Evolutionary conservation across 2,888 invertebrate genomes (phyloP), one percentile per base, ranked within the genome.

Genomic region (Acronicta leporina): DNA sequence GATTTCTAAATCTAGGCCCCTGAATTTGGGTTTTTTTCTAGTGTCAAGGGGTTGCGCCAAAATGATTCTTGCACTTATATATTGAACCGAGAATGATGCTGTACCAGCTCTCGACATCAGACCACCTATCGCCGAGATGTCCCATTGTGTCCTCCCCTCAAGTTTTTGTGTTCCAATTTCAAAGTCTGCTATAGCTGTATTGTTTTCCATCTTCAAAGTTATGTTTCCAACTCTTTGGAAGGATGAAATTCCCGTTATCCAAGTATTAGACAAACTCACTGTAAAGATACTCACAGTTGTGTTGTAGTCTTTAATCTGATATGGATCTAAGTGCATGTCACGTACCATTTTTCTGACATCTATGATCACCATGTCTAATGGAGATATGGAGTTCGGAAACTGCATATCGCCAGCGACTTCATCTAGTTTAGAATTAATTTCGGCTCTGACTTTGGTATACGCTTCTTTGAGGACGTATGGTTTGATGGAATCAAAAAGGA

Each of bases 401-500:
- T 95, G 96, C 79, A 97, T 96, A 56, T 95, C 95, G 0, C 95
- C 95, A 13, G 97, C 96, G 13, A 97, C 83, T 75, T 96, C 95
- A 15, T 96, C 95, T 27, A 98, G 95, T 84, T 97, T 96, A 13
- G 95, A 95, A 84, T 98, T 97, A 1, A 98, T 96, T 85, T 97
- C 96, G 1, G 92, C 95, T 72, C 97, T 95, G 0, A 97, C 94
- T 83, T 97, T 96, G 0, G 95, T 95, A 81, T 98, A 97, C 0
- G 97, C 97, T 89, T 97, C 96, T 70, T 96, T 96, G 25, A 98
- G 90, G 69, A 98, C 96, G 73, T 97, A 97, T 0, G 98, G 98
- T 84, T 98, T 98, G 79, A 98, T 97, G 10, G 97, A 97, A 84
- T 98, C 97, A 78, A 98, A 98, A 10, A 98, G 95, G 67, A 97